phyloP scores from a whole-genome alignment of 2,797 vertebrate species.

The Pangasius larnaudii region DNA sequence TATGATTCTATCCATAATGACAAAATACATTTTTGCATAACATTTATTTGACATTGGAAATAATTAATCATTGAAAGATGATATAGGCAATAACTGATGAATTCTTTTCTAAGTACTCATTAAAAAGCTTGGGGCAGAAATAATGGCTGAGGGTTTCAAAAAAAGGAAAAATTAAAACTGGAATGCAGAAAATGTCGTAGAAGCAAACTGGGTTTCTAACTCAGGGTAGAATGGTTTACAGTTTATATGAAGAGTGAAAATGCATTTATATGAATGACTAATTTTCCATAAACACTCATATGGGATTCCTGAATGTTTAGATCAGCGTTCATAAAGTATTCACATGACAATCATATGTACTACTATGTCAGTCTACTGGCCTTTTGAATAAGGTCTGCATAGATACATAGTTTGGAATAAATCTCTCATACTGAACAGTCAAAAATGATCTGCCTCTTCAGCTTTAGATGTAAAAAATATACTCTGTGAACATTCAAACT shows the following conservation, averaged over 20 bases:
- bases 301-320: neutral
- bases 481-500: neutral
- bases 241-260: conserved; percentile 1
- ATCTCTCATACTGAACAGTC: neutral
- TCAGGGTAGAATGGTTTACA: neutral
- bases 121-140: neutral
- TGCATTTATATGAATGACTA: neutral
- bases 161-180: neutral
- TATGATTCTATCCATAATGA: neutral
- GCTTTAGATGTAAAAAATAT: neutral
- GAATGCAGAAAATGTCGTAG: neutral
- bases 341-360: neutral
- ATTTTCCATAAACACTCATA: neutral
- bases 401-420: neutral
- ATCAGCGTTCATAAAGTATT: neutral
- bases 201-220: neutral
- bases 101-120: neutral
- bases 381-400: neutral
- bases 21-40: neutral
- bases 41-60: neutral
- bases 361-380: neutral
- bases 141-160: neutral
- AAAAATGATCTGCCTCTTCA: neutral
- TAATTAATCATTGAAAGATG: neutral
- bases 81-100: neutral